These are phyloP conservation scores for Mionectes macconnelli DNA, from an alignment of 2,113 vertebrate genomes.

Conservation along the genomic window DNA sequence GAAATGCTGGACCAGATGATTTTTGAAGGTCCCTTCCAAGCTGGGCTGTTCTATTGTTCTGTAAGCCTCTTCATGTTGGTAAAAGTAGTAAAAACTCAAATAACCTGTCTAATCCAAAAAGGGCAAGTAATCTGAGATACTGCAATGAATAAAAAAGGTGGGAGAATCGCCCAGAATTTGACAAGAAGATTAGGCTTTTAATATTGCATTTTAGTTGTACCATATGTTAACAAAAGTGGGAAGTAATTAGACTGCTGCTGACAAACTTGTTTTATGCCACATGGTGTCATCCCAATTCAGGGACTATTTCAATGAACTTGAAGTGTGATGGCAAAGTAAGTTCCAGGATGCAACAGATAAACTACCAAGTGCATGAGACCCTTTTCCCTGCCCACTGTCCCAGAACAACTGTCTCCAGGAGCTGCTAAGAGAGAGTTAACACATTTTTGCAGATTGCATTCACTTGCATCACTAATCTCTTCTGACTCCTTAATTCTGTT, in stretches of 20 bases:
- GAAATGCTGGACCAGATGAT: background rate
- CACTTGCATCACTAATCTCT: background rate
- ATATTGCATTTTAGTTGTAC: conserved; percentile 9
- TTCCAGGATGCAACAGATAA: background rate
- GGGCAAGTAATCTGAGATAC: background rate
- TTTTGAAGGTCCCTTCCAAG: background rate
- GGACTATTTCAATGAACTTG: conserved; percentile 6
- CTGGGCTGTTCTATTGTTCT: background rate
- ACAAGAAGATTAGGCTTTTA: background rate
- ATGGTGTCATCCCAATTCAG: background rate
- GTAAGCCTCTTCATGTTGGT: background rate
- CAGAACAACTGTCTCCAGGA: background rate
- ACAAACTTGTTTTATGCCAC: conserved; percentile 31
- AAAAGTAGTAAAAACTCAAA: background rate
- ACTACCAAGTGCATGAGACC: background rate
- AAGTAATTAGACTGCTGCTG: conserved; percentile 50
- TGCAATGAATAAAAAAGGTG: background rate
- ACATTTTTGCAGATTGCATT: background rate
- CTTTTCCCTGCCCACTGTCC: background rate
- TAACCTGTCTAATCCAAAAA: background rate
- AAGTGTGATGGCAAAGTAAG: background rate
- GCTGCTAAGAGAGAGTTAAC: background rate
- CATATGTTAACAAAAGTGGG: conserved; percentile 19
- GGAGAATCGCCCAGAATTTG: background rate
- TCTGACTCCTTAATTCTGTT: conserved; percentile 21